Conservation (phyloP, 2,888 invertebrate genomes). For the Hemistola chrysoprasaria region DNA sequence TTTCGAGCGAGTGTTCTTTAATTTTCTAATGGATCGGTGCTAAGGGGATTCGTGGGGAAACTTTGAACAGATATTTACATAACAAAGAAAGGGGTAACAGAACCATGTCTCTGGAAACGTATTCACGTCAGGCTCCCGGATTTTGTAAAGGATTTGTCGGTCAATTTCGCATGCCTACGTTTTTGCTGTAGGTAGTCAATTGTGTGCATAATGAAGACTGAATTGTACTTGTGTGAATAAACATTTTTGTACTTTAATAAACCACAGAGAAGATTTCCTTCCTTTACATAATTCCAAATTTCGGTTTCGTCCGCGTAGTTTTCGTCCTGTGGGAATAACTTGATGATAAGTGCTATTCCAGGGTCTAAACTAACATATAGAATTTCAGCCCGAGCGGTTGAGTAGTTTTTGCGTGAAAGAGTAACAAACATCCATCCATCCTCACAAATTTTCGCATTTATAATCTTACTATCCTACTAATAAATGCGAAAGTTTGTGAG, state of each 20-base stretch:
- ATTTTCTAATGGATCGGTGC: slow-evolving; percentile 74
- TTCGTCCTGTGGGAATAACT: no score
- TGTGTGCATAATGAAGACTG: slow-evolving; percentile 50
- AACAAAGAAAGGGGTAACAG: slow-evolving; percentile 69
- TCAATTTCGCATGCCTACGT: slow-evolving; percentile 60
- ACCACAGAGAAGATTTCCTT: no score
- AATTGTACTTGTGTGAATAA: slow-evolving; percentile 38
- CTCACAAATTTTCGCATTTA: no score
- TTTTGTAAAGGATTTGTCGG: slow-evolving; percentile 66
- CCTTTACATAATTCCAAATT: no score
- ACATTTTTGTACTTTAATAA: slow-evolving; percentile 48
- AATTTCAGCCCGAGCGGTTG: no score
- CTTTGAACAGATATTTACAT: slow-evolving; percentile 71
- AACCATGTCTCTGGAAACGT: slow-evolving; percentile 60
- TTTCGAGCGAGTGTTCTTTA: slow-evolving; percentile 66
- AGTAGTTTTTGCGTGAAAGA: no score
- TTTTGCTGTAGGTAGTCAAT: slow-evolving; percentile 50
- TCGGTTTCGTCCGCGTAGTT: no score
- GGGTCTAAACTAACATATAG: no score
- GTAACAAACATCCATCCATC: no score
- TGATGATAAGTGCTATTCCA: no score
- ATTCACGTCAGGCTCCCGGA: slow-evolving; percentile 65
- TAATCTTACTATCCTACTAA: no score
- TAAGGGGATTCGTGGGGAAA: slow-evolving; percentile 66
- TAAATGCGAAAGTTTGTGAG: no score